Base-by-base conservation (phyloP, 2,113 vertebrate genomes). In the Mirza zaza region DNA sequence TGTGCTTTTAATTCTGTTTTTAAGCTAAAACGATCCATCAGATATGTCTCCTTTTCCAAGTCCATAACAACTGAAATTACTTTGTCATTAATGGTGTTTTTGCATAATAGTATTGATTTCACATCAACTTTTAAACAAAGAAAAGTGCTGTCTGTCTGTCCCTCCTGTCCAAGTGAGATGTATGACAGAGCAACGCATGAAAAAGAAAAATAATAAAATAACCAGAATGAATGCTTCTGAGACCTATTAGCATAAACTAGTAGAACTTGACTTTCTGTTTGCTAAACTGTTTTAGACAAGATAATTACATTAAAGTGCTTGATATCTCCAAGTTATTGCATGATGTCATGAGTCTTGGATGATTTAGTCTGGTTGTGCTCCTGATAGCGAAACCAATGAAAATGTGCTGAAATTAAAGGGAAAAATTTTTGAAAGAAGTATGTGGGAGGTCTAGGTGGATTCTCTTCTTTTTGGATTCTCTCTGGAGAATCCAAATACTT, bases 261-360 rank as follows among this genome's bases (percentile, higher is more conserved):
- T 92, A 95, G 73, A 92, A 96, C 48, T 52, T 97, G 91, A 93
- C 81, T 98, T 96, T 93, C 55, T 97, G 92, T 97, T 97, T 97
- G 96, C 92, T 96, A 96, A 97, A 97, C 91, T 95, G 70, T 96
- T 96, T 94, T 91, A 92, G 95, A 97, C 96, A 98, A 95, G 93
- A 94, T 97, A 98, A 97, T 97, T 98, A 59, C 91, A 93, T 90
- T 86, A 94, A 97, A 95, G 76, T 97, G 68, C 90, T 97, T 93
- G 80, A 73, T 87, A 95, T 96, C 97, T 97, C 77, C 86, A 97
- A 96, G 65, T 85, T 95, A 80, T 71, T 98, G 92, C 97, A 83
- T 92, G 96, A 96, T 90, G 92, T 92, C 95, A 68, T 61, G 84
- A 92, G 80, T 93, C 80, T 98, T 86, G 65, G 89, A 95, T 87